Conservation (phyloP, 2,113 vertebrate genomes). For the Amblyornis subalaris region DNA sequence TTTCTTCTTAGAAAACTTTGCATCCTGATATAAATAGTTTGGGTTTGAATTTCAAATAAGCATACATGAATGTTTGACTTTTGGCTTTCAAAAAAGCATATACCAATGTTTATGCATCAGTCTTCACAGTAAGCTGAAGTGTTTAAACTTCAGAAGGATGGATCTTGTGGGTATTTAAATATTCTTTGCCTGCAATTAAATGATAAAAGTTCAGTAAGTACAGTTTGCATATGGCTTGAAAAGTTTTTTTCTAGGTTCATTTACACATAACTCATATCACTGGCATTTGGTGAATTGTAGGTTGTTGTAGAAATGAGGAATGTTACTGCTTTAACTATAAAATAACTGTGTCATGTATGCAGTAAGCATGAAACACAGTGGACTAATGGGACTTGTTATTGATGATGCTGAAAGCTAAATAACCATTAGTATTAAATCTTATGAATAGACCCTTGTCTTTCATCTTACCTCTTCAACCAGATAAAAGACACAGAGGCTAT, state of each 20-base stretch:
- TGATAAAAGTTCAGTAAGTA: constrained; percentile 21
- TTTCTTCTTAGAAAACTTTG: background rate
- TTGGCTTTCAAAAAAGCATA: constrained; percentile 7
- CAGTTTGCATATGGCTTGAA: background rate
- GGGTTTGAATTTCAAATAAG: constrained; percentile 30
- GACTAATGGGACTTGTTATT: constrained; percentile 66
- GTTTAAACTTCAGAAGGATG: constrained; percentile 23
- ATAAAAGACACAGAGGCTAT: constrained; percentile 70
- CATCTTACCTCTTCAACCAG: constrained; percentile 65
- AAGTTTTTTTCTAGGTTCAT: background rate
- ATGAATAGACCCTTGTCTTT: constrained; percentile 72
- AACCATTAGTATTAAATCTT: constrained; percentile 71
- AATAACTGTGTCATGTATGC: constrained; percentile 52
- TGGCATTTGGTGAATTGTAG: constrained; percentile 8
- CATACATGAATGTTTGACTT: constrained; percentile 17
- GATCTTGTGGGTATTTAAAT: constrained; percentile 31
- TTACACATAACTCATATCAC: background rate
- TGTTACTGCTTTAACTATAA: constrained; percentile 14
- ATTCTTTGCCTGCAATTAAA: constrained; percentile 30
- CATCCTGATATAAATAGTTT: constrained; percentile 12
- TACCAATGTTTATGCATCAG: constrained; percentile 33
- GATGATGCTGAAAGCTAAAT: constrained; percentile 73
- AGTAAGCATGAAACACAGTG: constrained; percentile 57
- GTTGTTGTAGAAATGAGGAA: constrained; percentile 26
- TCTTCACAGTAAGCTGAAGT: constrained; percentile 8